These are phyloP conservation scores for Andrena camellia DNA, from an alignment of 2,888 invertebrate genomes.

Conservation along the genomic window DNA sequence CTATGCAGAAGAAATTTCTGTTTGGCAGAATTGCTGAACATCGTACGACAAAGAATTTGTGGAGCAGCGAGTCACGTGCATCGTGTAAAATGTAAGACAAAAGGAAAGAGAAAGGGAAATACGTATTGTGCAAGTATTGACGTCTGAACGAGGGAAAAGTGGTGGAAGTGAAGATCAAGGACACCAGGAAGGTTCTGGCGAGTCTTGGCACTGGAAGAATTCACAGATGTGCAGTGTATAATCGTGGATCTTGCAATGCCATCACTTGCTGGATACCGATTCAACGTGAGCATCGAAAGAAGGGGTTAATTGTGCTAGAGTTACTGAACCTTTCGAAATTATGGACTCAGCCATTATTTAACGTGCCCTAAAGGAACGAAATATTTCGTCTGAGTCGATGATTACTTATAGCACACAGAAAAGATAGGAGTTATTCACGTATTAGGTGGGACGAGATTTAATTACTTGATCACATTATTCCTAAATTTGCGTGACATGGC, in stretches of 20 bases:
- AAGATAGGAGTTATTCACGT: no score
- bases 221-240: conserved; percentile 85
- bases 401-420: no score
- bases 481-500: no score
- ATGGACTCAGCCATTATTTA: no score
- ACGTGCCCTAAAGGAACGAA: neutral
- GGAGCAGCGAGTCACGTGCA: conserved; percentile 14
- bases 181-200: conserved; percentile 79
- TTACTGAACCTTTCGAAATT: neutral
- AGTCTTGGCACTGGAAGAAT: conserved; percentile 86
- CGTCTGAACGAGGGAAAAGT: conserved; percentile 1
- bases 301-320: neutral
- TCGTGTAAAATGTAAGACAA: neutral
- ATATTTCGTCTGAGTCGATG: neutral
- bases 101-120: conserved; percentile 44
- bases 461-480: no score
- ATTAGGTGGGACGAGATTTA: no score
- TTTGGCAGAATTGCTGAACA: neutral
- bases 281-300: conserved; percentile 59
- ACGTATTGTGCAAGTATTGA: conserved; percentile 3
- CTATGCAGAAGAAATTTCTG: neutral
- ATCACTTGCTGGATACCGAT: conserved; percentile 84
- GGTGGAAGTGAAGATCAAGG: conserved; percentile 47
- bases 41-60: neutral
- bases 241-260: conserved; percentile 86